Percentiles rank a stretch among this genome's conserved stretches.
Conservation (phyloP, 2,888 invertebrate genomes). For the Chalcis sispes region DNA sequence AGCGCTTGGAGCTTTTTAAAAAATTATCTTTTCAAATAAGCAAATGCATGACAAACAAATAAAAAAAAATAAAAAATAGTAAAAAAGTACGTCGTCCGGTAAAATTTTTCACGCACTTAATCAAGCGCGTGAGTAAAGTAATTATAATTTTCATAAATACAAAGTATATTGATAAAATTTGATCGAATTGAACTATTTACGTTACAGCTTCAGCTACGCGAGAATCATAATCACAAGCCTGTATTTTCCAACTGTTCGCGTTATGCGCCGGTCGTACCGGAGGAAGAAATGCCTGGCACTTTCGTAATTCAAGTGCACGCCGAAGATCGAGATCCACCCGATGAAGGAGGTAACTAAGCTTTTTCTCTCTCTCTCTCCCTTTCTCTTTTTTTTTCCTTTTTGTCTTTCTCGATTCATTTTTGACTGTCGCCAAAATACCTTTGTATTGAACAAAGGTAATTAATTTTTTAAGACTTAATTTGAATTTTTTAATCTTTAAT, state of each 20-base stretch:
- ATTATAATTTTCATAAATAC: neutral
- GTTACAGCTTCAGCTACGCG: constrained; percentile 59
- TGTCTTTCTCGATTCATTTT: neutral
- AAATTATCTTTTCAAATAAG: too few relatives aligned
- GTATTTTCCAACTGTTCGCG: constrained; percentile 89
- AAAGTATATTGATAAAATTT: neutral
- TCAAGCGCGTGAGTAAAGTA: too few relatives aligned
- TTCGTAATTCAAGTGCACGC: constrained; percentile 87
- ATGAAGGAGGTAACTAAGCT: constrained; percentile 81
- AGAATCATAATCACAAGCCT: constrained; percentile 88
- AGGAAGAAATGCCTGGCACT: constrained; percentile 85
- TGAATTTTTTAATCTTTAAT: too few relatives aligned
- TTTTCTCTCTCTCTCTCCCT: neutral
- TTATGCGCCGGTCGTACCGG: constrained; percentile 89
- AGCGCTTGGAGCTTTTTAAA: too few relatives aligned
- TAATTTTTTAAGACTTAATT: too few relatives aligned
- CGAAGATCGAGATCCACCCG: constrained; percentile 84
- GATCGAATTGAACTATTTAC: too few relatives aligned
- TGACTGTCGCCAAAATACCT: too few relatives aligned
- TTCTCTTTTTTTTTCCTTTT: neutral
- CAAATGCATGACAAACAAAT: too few relatives aligned
- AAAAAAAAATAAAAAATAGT: too few relatives aligned
- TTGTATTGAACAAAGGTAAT: too few relatives aligned
- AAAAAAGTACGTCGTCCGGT: too few relatives aligned
- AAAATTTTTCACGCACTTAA: too few relatives aligned